phyloP scores from a whole-genome alignment of 2,888 invertebrate species.

The Mythimna ferrago region DNA sequence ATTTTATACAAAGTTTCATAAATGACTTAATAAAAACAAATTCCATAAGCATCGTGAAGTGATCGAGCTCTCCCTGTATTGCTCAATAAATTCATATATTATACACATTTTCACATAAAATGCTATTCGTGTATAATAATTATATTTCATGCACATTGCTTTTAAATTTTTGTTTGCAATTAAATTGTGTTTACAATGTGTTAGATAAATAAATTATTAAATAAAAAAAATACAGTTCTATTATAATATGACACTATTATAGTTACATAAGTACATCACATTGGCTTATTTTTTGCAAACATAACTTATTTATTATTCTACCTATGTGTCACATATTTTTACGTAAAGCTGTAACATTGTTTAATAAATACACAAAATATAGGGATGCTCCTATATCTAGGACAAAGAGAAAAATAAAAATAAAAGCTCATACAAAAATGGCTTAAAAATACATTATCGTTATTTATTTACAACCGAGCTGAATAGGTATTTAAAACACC shows the following conservation, averaged over 20 bases:
- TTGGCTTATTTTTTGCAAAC: constrained; percentile 12
- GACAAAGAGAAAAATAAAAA: neutral
- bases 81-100: neutral
- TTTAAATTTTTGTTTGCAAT: too few relatives aligned
- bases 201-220: too few relatives aligned
- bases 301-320: neutral
- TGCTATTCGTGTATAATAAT: constrained; percentile 4
- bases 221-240: too few relatives aligned
- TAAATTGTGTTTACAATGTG: too few relatives aligned
- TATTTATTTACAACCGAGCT: constrained; percentile 45
- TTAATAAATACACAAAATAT: neutral
- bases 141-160: neutral
- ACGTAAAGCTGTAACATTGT: neutral
- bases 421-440: neutral
- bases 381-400: neutral
- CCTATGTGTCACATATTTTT: too few relatives aligned
- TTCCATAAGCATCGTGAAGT: neutral
- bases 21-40: constrained; percentile 10
- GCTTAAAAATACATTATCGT: constrained; percentile 11
- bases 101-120: constrained; percentile 1
- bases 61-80: constrained; percentile 3
- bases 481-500: constrained; percentile 25
- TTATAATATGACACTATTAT: constrained; percentile 30
- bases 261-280: constrained; percentile 22
- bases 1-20: constrained; percentile 22